Conservation (phyloP, 1,140 invertebrate species). For the Vanessa atalanta region DNA sequence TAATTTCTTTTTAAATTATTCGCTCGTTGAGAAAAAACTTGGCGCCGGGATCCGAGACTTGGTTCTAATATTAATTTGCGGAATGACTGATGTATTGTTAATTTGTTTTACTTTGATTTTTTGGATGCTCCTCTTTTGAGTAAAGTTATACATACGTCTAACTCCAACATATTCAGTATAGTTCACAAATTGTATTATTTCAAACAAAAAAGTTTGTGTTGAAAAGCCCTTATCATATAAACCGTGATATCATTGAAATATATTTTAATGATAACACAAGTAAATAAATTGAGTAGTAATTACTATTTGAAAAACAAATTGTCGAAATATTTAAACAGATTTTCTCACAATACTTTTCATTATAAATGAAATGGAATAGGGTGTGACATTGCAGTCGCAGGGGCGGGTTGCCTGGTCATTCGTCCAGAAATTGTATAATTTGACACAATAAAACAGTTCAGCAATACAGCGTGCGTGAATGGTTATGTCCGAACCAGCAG, state of each 20-base stretch:
- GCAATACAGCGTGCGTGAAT: constrained; percentile 56
- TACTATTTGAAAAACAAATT: not conserved
- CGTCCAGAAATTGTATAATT: constrained; percentile 74
- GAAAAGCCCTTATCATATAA: too few relatives aligned
- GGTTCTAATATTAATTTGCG: constrained; percentile 46
- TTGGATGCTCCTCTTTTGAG: constrained; percentile 2
- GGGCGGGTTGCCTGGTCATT: constrained; percentile 55
- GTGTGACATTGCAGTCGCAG: constrained; percentile 43
- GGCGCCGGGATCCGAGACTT: constrained; percentile 41
- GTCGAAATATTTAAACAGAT: not conserved
- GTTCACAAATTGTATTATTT: too few relatives aligned
- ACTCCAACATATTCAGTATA: not conserved
- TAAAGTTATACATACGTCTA: not conserved
- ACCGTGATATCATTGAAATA: too few relatives aligned
- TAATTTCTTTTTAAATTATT: constrained; percentile 34
- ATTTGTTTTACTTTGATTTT: constrained; percentile 30
- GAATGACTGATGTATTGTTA: constrained; percentile 44
- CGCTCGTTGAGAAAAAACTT: constrained; percentile 37
- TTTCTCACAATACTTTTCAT: not conserved
- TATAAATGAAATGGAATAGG: constrained; percentile 31
- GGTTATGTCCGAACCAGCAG: constrained; percentile 58
- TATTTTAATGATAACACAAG: too few relatives aligned
- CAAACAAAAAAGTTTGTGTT: too few relatives aligned
- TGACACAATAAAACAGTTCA: constrained; percentile 60
- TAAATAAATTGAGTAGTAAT: too few relatives aligned